Percentiles rank a stretch among this genome's conserved stretches.
These are phyloP conservation scores for Orbicella faveolata DNA, from an alignment of 64 coral and sea anemone species.

Conservation along the genomic window DNA sequence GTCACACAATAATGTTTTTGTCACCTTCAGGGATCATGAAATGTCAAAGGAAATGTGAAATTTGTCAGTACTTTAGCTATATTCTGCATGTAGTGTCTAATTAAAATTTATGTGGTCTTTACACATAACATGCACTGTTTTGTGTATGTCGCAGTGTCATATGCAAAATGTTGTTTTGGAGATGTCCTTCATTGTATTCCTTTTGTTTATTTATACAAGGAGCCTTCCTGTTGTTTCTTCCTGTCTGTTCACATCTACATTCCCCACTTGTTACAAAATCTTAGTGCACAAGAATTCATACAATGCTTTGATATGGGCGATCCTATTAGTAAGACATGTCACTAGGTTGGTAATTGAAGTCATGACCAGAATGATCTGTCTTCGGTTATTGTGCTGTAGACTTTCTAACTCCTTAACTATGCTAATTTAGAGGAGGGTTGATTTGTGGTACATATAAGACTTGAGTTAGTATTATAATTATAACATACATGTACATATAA, in stretches of 20 bases:
- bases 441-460: too few species aligned
- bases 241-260: neutral
- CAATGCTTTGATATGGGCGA: neutral
- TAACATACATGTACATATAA: too few species aligned
- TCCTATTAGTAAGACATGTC: neutral
- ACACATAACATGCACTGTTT: neutral
- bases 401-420: too few species aligned
- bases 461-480: too few species aligned
- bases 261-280: neutral
- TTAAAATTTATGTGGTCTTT: neutral
- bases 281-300: neutral
- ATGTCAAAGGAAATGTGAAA: neutral
- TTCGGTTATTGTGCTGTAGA: too few species aligned
- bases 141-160: neutral
- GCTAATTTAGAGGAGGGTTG: too few species aligned
- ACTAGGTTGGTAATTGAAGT: neutral
- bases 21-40: neutral
- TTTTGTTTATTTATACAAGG: neutral
- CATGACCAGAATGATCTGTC: too few species aligned
- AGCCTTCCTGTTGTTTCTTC: neutral
- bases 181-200: neutral
- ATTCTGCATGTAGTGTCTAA: neutral
- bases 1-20: neutral
- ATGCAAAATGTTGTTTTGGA: neutral
- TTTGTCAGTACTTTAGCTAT: neutral